phyloP scores from a whole-genome alignment of 2,113 vertebrate genomes.

The Oreochromis niloticus region DNA sequence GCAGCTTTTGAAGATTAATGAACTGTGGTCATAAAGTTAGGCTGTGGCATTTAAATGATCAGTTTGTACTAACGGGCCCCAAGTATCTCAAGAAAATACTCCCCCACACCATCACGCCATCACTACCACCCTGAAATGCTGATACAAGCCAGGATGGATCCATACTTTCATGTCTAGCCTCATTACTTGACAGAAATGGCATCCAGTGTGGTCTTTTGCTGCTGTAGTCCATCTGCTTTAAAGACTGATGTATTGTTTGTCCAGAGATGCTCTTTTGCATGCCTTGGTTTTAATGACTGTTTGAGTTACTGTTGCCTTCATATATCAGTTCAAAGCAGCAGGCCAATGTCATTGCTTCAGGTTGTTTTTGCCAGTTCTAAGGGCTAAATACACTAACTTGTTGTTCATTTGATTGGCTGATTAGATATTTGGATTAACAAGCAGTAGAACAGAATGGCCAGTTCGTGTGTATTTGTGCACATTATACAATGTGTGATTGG shows the following conservation, averaged over 20 bases:
- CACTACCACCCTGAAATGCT: neutral
- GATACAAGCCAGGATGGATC: neutral
- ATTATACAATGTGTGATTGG: neutral
- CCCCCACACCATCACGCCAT: neutral
- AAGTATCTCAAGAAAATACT: neutral
- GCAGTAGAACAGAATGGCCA: neutral
- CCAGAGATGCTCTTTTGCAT: neutral
- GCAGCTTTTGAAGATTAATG: neutral
- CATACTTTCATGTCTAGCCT: neutral
- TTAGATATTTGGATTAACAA: neutral
- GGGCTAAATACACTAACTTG: neutral
- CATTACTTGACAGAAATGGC: neutral
- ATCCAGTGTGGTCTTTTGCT: neutral
- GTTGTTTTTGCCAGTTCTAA: neutral
- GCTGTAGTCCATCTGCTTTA: neutral
- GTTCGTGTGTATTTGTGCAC: neutral
- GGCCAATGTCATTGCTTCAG: neutral
- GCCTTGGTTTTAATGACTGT: neutral
- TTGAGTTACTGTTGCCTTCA: too few species aligned
- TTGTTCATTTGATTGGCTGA: neutral
- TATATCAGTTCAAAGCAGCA: rapidly evolving
- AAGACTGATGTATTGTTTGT: neutral
- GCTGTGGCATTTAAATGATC: neutral
- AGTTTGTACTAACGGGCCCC: neutral
- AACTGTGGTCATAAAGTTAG: neutral